Percentiles rank a stretch among this genome's conserved stretches.
Evolutionary conservation across 2,888 invertebrate genomes (phyloP).

Genomic region (Poecilobothrus nobilitatus): DNA sequence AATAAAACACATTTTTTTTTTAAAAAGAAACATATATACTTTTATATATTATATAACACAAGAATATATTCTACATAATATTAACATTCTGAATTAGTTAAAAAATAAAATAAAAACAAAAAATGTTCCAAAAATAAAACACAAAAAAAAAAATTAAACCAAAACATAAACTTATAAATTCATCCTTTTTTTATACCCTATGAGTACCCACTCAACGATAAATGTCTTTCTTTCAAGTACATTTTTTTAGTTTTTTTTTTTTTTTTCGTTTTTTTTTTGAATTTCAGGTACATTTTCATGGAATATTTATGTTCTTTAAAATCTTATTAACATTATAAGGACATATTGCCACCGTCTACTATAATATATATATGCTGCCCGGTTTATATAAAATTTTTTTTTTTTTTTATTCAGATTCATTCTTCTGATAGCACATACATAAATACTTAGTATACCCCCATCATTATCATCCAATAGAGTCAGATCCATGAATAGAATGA

Average conservation of each 20-base stretch:
- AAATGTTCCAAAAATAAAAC: neutral
- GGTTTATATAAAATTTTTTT: neutral
- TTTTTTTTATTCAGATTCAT: too few species aligned
- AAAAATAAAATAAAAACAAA: too few species aligned
- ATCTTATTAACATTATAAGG: conserved; percentile 2
- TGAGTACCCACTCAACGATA: conserved; percentile 1
- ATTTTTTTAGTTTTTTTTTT: neutral
- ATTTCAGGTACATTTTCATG: neutral
- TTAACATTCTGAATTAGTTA: too few species aligned
- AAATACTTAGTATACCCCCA: too few species aligned
- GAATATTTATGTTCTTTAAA: neutral
- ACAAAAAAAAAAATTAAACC: neutral
- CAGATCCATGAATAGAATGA: neutral
- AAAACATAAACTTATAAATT: neutral
- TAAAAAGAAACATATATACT: too few species aligned
- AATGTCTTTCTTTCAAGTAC: neutral
- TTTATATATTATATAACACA: too few species aligned
- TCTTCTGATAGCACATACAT: too few species aligned
- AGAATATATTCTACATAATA: too few species aligned
- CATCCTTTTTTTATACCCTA: neutral
- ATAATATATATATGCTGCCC: neutral
- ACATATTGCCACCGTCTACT: neutral
- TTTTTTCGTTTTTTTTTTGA: too few species aligned
- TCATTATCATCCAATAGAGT: too few species aligned
- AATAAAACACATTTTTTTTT: too few species aligned